Evolutionary conservation across 2,888 invertebrate genomes (phyloP), one percentile per base, ranked within the genome.

Genomic region (Standfussiana lucernea): DNA sequence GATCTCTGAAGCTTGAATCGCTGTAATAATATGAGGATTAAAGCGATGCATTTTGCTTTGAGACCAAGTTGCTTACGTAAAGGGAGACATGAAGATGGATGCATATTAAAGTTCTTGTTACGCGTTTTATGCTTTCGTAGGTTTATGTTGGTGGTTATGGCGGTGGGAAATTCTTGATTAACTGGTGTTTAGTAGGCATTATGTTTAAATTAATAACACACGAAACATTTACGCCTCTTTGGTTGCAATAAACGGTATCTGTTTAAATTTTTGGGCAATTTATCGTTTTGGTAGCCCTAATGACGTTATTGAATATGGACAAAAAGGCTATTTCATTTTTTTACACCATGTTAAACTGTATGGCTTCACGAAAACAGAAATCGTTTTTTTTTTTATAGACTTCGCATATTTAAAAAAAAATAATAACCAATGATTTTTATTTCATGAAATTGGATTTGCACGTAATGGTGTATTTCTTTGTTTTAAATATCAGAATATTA

Each of bases 21-120:
- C 59, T 77, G 85, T 72, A 72, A 72, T 83, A 81, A 77, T 72
- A 69, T 68, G 71, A 62, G 66, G 76, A 56, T 80, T 84, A 72
- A 59, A 56, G 68, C 62, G 67, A 73, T 77, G 70, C 70, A 73
- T 82, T 84, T 74, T 68, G 56, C 81, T 84, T 77, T 47, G 56
- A 76, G 35, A 45, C 56, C 28, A 37, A 24, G 21, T 45, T 37
- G 53, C 35, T 69, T 24, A 47, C 21, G 50, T 42, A 45, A 59
- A 50, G 56, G 28, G 21, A 69, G 53, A 50, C 56, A 64, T 67
- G 42, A 50, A 73, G 28, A 45, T 64, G 15, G 47, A 66, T 71
- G 77, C 59, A 64, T 72, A 77, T 71, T 81, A 67, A 85, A 70
- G 18, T 82, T 71, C 59, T 77, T 47, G 61, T 70, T 70, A 50